Conservation (phyloP, 2,797 vertebrate genomes). For the Trematomus bernacchii region DNA sequence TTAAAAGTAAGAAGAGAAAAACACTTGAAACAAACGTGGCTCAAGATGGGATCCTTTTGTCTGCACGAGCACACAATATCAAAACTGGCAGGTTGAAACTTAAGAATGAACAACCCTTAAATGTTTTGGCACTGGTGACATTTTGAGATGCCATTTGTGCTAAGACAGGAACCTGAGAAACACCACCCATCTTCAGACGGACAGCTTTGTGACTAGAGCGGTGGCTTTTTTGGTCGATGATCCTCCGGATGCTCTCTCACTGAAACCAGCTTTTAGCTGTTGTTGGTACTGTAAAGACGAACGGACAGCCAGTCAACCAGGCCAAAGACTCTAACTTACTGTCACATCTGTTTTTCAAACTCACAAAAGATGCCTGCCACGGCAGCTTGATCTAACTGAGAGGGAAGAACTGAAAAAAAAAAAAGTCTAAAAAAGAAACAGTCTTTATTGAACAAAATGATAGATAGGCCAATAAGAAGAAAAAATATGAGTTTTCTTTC, state of each 20-base stretch:
- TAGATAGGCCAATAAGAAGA: slow-evolving; percentile 61
- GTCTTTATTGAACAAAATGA: slow-evolving; percentile 65
- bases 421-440: slow-evolving; percentile 54
- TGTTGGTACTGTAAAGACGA: slow-evolving; percentile 78
- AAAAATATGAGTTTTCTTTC: slow-evolving; percentile 45
- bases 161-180: slow-evolving; percentile 48
- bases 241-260: slow-evolving; percentile 45
- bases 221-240: slow-evolving; percentile 21
- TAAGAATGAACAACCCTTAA: slow-evolving; percentile 35
- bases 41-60: slow-evolving; percentile 41
- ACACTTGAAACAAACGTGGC: slow-evolving; percentile 69
- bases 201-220: slow-evolving; percentile 41
- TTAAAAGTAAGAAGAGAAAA: slow-evolving; percentile 33
- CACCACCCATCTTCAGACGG: slow-evolving; percentile 53
- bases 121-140: slow-evolving; percentile 62
- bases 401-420: slow-evolving; percentile 47
- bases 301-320: slow-evolving; percentile 54
- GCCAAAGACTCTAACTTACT: slow-evolving; percentile 60
- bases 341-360: slow-evolving; percentile 53
- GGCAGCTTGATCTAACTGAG: slow-evolving; percentile 53
- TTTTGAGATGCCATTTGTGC: slow-evolving; percentile 51
- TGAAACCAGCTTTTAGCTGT: slow-evolving; percentile 54
- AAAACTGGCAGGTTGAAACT: slow-evolving; percentile 58
- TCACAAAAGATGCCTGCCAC: slow-evolving; percentile 39
- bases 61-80: slow-evolving; percentile 58